phyloP scores from a whole-genome alignment of 2,797 vertebrate genomes.

The Danio choprae region DNA sequence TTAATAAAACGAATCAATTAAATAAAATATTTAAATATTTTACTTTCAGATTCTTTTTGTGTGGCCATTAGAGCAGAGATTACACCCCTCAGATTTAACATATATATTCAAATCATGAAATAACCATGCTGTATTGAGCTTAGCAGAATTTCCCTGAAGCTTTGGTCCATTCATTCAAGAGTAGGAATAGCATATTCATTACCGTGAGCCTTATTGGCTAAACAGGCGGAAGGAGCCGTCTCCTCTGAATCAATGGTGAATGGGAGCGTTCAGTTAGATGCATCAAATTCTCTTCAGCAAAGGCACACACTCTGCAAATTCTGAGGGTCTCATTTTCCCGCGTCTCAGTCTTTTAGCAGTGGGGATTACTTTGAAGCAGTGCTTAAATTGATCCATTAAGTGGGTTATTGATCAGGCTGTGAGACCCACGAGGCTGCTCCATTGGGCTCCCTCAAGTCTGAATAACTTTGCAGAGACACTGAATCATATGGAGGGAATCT shows the following conservation, averaged over 20 bases:
- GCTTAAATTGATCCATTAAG: conserved; percentile 62
- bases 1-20: too few species aligned
- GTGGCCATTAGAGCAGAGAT: background rate
- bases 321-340: conserved; percentile 48
- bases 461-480: conserved; percentile 57
- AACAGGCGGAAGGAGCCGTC: conserved; percentile 36
- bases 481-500: conserved; percentile 56
- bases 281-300: conserved; percentile 25
- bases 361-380: conserved; percentile 55
- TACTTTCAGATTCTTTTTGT: background rate
- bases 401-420: conserved; percentile 60
- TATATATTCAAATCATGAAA: conserved; percentile 7
- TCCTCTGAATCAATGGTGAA: conserved; percentile 44
- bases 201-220: conserved; percentile 27
- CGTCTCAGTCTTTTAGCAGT: conserved; percentile 54
- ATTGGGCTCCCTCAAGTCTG: conserved; percentile 49
- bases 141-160: conserved; percentile 22
- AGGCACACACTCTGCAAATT: conserved; percentile 37
- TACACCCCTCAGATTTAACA: background rate
- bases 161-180: conserved; percentile 16
- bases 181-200: conserved; percentile 38
- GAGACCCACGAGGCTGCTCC: conserved; percentile 43
- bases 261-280: conserved; percentile 42
- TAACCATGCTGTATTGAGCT: conserved; percentile 2
- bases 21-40: background rate